These are phyloP conservation scores for Ophion obscuratus DNA, from an alignment of 2,888 invertebrate genomes.

Conservation along the genomic window DNA sequence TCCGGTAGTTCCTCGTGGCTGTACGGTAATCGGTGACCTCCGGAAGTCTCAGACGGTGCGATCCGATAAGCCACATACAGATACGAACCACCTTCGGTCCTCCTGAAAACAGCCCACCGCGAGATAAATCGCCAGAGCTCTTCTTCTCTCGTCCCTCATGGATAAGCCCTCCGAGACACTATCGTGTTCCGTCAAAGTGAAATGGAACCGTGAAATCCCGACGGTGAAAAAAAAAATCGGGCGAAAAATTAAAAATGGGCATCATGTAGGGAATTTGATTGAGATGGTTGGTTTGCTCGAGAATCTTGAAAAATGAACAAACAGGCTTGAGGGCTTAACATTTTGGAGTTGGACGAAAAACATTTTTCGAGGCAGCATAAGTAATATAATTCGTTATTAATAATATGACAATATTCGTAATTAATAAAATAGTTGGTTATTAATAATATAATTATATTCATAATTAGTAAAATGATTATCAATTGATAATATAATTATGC, in stretches of 20 bases:
- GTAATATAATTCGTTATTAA: too few relatives aligned
- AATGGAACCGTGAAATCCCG: constrained; percentile 40
- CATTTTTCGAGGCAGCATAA: too few relatives aligned
- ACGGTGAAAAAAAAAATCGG: background rate
- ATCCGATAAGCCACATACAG: constrained; percentile 63
- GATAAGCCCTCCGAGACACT: constrained; percentile 38
- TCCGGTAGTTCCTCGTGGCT: constrained; percentile 42
- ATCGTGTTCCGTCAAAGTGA: constrained; percentile 52
- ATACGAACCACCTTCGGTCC: constrained; percentile 28
- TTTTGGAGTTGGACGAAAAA: too few relatives aligned
- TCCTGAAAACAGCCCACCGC: constrained; percentile 43
- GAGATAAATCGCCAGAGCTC: constrained; percentile 49
- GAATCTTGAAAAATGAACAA: background rate
- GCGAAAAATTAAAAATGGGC: background rate
- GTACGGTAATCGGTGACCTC: constrained; percentile 75
- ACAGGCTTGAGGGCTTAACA: too few relatives aligned
- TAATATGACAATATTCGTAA: too few relatives aligned
- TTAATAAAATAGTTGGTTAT: too few relatives aligned
- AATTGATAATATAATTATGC: too few relatives aligned
- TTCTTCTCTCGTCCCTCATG: constrained; percentile 31
- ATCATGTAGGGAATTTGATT: background rate
- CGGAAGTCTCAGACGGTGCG: constrained; percentile 70
- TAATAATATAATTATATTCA: too few relatives aligned
- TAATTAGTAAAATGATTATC: too few relatives aligned
- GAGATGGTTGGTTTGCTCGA: background rate